A percentile compares a stretch with the other conserved stretches of the same genome.
Conservation (phyloP, 1,140 invertebrate species). For the Ganaspis sp. region DNA sequence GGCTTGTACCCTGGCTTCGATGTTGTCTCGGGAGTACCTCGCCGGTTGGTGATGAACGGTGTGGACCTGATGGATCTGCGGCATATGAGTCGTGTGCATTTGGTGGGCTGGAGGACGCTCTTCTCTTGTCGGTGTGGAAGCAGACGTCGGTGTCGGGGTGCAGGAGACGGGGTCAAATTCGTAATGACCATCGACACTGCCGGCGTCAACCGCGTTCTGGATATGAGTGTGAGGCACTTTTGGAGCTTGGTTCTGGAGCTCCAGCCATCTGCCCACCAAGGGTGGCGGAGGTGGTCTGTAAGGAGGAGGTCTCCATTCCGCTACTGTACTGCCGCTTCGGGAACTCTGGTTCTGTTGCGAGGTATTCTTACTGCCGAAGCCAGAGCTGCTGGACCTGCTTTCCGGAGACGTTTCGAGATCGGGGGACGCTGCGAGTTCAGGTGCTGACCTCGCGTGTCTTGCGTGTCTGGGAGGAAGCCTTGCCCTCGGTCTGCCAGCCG, state of each 20-base stretch:
- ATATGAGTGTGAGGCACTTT: conserved; percentile 47
- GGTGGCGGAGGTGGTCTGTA: conserved; percentile 83
- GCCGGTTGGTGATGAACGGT: conserved; percentile 72
- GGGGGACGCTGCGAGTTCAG: conserved; percentile 79
- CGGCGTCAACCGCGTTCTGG: conserved; percentile 82
- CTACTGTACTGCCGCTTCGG: conserved; percentile 82
- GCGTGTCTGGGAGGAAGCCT: conserved; percentile 80
- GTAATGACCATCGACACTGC: conserved; percentile 95
- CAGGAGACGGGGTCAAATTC: conserved; percentile 90
- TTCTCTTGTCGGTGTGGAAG: conserved; percentile 79
- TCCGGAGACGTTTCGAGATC: conserved; percentile 87
- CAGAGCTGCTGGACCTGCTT: conserved; percentile 90
- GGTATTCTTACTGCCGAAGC: conserved; percentile 95
- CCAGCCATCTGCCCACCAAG: conserved; percentile 79
- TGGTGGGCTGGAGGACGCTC: conserved; percentile 74
- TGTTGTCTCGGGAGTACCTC: conserved; percentile 81
- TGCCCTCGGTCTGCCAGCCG: conserved; percentile 73
- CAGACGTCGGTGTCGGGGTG: conserved; percentile 85
- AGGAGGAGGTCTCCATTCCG: conserved; percentile 85
- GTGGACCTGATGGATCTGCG: conserved; percentile 69
- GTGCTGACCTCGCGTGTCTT: conserved; percentile 80
- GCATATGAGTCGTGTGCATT: conserved; percentile 64
- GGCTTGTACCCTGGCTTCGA: conserved; percentile 92
- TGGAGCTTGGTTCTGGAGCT: conserved; percentile 72
- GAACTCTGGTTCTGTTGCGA: conserved; percentile 87